phyloP scores from a whole-genome alignment of 2,797 vertebrate species.

The Squalus acanthias region DNA sequence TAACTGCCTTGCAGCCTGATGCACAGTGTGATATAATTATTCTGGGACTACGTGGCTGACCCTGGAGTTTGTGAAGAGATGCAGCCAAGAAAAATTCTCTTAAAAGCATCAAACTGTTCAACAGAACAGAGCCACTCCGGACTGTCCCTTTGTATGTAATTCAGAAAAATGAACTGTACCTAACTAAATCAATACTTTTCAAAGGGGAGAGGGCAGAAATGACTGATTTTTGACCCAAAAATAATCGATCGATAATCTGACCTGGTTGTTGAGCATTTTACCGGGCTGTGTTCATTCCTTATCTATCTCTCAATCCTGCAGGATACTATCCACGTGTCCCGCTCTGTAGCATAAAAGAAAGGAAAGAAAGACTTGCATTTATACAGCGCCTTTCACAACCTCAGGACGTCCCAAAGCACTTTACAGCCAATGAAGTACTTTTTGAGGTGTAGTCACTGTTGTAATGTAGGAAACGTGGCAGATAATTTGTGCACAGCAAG shows the following conservation, averaged over 20 bases:
- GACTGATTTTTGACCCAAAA: not conserved
- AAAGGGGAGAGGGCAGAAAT: not conserved
- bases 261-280: not conserved
- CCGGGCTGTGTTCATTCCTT: not conserved
- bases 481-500: no score
- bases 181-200: not conserved
- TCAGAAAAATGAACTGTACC: not conserved
- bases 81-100: not conserved
- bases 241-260: not conserved
- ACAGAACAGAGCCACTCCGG: not conserved
- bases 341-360: not conserved
- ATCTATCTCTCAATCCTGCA: not conserved
- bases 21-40: not conserved
- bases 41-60: not conserved
- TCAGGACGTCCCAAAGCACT: no score
- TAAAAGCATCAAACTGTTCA: not conserved
- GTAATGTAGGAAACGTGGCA: no score
- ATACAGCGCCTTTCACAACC: no score
- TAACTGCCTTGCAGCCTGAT: not conserved
- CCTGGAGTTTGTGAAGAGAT: not conserved
- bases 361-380: no score
- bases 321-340: not conserved
- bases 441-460: no score
- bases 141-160: not conserved
- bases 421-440: no score